These are phyloP conservation scores for Oryzias melastigma DNA, from an alignment of 2,113 vertebrate species.

Conservation along the genomic window DNA sequence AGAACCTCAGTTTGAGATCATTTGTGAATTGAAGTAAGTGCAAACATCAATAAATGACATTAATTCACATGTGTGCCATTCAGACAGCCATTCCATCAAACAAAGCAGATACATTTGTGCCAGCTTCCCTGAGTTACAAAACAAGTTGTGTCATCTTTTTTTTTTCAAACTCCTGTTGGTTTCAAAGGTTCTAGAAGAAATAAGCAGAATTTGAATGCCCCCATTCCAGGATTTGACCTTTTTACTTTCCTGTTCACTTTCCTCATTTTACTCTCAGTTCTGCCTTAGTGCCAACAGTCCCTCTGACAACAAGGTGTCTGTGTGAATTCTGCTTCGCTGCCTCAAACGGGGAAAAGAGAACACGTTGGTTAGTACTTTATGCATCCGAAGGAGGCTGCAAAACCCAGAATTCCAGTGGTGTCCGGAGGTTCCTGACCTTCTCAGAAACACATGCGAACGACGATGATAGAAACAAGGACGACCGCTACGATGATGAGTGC, in stretches of 20 bases:
- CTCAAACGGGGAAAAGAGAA: slow-evolving; percentile 16
- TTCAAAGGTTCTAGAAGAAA: too few species aligned
- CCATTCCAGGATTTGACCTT: too few species aligned
- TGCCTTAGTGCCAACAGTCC: not conserved
- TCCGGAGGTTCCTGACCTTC: not conserved
- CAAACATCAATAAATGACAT: not conserved
- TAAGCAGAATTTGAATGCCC: too few species aligned
- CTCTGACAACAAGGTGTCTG: not conserved
- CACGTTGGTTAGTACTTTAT: slow-evolving; percentile 7
- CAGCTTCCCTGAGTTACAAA: slow-evolving; percentile 36
- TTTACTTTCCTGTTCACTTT: not conserved
- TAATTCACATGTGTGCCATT: not conserved
- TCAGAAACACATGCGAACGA: slow-evolving; percentile 75
- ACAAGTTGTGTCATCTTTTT: not conserved
- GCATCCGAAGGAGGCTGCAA: slow-evolving; percentile 14
- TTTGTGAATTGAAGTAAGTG: too few species aligned
- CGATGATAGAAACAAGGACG: slow-evolving; percentile 73
- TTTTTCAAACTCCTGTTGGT: too few species aligned
- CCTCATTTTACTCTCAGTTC: not conserved
- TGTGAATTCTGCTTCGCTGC: slow-evolving; percentile 1
- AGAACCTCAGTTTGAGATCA: not conserved
- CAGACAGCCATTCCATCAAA: not conserved
- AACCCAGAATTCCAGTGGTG: not conserved
- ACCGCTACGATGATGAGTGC: slow-evolving; percentile 77
- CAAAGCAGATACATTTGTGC: not conserved